These are phyloP conservation scores for Bostrychus sinensis DNA, from an alignment of 2,113 vertebrate genomes.

Conservation along the genomic window DNA sequence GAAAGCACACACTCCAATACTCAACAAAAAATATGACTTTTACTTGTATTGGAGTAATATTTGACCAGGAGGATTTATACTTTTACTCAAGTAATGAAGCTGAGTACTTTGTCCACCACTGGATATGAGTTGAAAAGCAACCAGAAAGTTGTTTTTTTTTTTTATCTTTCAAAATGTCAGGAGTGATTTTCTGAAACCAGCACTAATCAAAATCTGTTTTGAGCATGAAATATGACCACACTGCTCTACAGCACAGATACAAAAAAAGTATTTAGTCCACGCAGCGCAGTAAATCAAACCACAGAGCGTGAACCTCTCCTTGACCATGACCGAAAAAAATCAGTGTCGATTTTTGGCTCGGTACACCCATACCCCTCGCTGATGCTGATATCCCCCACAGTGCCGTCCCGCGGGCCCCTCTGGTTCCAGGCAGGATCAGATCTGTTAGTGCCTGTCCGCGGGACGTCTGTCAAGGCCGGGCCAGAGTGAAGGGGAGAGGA, in stretches of 20 bases:
- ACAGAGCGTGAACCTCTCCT: slow-evolving; percentile 39
- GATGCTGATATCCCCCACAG: slow-evolving; percentile 5
- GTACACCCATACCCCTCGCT: not conserved
- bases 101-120: too few relatives aligned
- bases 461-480: slow-evolving; percentile 53
- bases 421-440: slow-evolving; percentile 65
- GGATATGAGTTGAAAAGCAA: not conserved
- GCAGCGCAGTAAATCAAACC: slow-evolving; percentile 35
- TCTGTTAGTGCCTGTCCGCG: slow-evolving; percentile 71
- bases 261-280: not conserved
- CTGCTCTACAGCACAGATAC: not conserved
- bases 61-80: too few relatives aligned
- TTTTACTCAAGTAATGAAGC: too few relatives aligned
- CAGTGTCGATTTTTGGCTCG: slow-evolving; percentile 37
- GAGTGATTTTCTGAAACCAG: not conserved
- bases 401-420: slow-evolving; percentile 14
- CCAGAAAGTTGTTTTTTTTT: not conserved
- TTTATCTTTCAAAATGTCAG: not conserved
- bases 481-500: slow-evolving; percentile 37
- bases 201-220: not conserved
- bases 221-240: not conserved
- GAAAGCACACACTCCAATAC: too few relatives aligned
- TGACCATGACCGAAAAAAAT: slow-evolving; percentile 48
- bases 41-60: too few relatives aligned
- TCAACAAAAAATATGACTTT: too few relatives aligned